Conservation (phyloP, 92 coral and sea anemone genomes). For the Plumapathes pennacea region DNA sequence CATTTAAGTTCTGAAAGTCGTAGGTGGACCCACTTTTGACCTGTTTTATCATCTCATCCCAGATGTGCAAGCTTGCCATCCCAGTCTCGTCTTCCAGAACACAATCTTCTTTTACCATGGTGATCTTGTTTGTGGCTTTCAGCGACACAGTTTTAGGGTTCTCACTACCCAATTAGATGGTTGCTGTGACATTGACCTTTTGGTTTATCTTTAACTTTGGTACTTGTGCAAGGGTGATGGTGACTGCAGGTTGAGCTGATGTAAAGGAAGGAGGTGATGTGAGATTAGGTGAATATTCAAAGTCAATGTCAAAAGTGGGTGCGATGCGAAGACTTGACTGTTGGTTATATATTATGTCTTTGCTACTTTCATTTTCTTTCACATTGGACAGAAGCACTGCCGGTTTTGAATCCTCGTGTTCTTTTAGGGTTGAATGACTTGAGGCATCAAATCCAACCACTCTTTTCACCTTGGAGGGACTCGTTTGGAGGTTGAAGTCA, state of each 20-base stretch:
- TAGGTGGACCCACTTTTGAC: conserved; percentile 44
- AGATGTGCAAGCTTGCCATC: conserved; percentile 48
- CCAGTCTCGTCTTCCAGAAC: conserved; percentile 51
- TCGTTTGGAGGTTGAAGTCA: conserved; percentile 46
- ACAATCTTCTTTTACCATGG: conserved; percentile 61
- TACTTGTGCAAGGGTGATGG: conserved; percentile 26
- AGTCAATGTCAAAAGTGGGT: conserved; percentile 37
- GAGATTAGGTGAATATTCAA: conserved; percentile 20
- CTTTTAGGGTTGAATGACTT: conserved; percentile 26
- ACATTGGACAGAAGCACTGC: conserved; percentile 36
- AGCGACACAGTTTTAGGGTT: conserved; percentile 28
- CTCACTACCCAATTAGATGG: conserved; percentile 44
- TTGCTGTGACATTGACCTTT: conserved; percentile 40
- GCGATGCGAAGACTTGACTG: conserved; percentile 26
- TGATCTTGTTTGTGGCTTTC: conserved; percentile 21
- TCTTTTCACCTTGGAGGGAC: conserved; percentile 39
- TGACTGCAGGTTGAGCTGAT: conserved; percentile 15
- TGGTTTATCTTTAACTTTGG: conserved; percentile 32
- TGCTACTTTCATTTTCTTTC: conserved; percentile 12
- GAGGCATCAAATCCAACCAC: conserved; percentile 55
- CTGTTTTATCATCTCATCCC: conserved; percentile 42
- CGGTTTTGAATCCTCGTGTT: conserved; percentile 39
- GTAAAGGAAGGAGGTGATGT: conserved; percentile 5
- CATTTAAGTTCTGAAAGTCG: conserved; percentile 44
- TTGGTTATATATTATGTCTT: conserved; percentile 43